These are phyloP conservation scores for Conops quadrifasciatus DNA, from an alignment of 2,888 invertebrate genomes.

Conservation along the genomic window DNA sequence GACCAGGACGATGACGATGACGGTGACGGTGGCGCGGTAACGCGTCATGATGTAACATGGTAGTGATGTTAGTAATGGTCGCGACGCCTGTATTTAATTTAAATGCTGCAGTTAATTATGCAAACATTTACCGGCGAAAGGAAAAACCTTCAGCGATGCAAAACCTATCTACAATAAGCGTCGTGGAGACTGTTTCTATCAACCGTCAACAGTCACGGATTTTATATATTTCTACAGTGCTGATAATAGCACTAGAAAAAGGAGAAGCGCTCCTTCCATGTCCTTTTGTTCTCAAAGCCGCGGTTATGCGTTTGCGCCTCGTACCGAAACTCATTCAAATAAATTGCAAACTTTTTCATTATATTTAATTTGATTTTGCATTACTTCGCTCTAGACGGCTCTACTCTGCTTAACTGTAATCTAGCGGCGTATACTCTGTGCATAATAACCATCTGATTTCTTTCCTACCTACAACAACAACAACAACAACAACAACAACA, in stretches of 20 bases:
- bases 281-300: neutral
- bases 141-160: constrained; percentile 6
- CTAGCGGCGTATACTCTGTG: too few relatives aligned
- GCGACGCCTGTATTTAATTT: constrained; percentile 27
- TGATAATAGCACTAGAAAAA: too few relatives aligned
- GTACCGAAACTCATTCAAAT: constrained; percentile 3
- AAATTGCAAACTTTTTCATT: constrained; percentile 11
- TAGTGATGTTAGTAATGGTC: too few relatives aligned
- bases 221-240: neutral
- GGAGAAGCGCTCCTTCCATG: neutral
- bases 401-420: too few relatives aligned
- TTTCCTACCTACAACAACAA: too few relatives aligned
- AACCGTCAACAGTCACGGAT: neutral
- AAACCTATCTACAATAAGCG: neutral
- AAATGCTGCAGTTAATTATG: constrained; percentile 41
- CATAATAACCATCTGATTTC: too few relatives aligned
- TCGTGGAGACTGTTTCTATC: neutral
- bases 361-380: constrained; percentile 4
- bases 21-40: neutral
- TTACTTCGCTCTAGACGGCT: neutral
- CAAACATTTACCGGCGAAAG: constrained; percentile 32
- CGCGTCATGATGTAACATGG: neutral
- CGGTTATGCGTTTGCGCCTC: neutral
- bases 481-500: too few relatives aligned
- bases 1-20: neutral